phyloP scores from a whole-genome alignment of 92 coral and sea anemone species.

The Epizoanthus illoricatus region DNA sequence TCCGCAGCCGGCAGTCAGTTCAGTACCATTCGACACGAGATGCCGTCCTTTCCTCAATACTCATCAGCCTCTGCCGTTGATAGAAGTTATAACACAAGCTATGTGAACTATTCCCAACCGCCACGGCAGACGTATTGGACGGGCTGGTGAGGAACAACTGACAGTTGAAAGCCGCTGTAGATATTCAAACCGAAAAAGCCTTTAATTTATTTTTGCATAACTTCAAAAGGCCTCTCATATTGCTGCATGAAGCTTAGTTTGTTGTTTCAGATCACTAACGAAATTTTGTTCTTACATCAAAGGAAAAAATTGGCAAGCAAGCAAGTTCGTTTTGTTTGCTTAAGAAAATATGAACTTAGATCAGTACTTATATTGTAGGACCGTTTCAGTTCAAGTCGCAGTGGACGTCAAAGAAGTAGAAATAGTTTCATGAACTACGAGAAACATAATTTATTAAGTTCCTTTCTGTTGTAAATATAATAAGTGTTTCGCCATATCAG shows the following conservation, averaged over 20 bases:
- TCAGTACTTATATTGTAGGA: too few relatives aligned
- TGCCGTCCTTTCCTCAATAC: constrained; percentile 22
- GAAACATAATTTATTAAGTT: neutral
- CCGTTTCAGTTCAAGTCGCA: too few relatives aligned
- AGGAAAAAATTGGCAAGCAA: too few relatives aligned
- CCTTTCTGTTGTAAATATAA: constrained; percentile 2
- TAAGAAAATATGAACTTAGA: too few relatives aligned
- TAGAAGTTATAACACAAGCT: constrained; percentile 29
- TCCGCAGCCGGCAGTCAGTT: constrained; percentile 22
- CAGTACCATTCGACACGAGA: constrained; percentile 18
- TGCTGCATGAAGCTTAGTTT: too few relatives aligned
- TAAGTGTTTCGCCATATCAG: neutral
- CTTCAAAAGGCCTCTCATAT: neutral
- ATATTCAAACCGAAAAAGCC: neutral
- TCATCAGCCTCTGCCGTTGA: constrained; percentile 36
- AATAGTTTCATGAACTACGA: neutral
- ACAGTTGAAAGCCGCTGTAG: neutral
- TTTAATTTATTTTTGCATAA: neutral
- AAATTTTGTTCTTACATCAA: too few relatives aligned
- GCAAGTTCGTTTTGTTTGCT: too few relatives aligned
- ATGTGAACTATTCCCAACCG: constrained; percentile 27
- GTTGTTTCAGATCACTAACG: too few relatives aligned
- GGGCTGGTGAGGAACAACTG: constrained; percentile 9
- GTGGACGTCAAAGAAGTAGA: neutral
- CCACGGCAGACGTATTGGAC: constrained; percentile 41